These are phyloP conservation scores for Uropsilus gracilis DNA, from an alignment of 2,113 vertebrate genomes.

Conservation along the genomic window DNA sequence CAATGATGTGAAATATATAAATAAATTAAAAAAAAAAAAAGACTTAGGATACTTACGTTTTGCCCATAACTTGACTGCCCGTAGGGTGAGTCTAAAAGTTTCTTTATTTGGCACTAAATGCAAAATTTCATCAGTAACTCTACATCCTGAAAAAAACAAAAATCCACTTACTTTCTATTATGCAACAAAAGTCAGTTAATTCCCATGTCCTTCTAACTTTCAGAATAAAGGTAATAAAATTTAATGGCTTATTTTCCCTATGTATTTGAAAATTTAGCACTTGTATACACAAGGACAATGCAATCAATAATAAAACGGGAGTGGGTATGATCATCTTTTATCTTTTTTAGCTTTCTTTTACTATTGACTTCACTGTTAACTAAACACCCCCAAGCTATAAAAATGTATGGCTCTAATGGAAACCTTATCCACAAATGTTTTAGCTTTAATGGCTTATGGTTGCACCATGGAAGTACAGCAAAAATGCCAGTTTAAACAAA, in stretches of 20 bases:
- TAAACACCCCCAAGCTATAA: background rate
- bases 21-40: too few species aligned
- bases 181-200: slow-evolving; percentile 39
- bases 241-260: slow-evolving; percentile 33
- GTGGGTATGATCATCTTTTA: background rate
- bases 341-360: slow-evolving; percentile 18
- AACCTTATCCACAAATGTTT: slow-evolving; percentile 44
- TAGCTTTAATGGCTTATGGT: background rate
- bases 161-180: slow-evolving; percentile 50
- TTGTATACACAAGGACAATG: background rate
- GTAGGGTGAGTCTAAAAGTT: slow-evolving; percentile 95
- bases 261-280: slow-evolving; percentile 22
- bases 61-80: slow-evolving; percentile 98
- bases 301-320: slow-evolving; percentile 36
- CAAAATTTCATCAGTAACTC: slow-evolving; percentile 98
- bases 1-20: too few species aligned
- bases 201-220: background rate
- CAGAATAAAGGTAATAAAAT: slow-evolving; percentile 23
- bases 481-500: slow-evolving; percentile 43
- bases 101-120: slow-evolving; percentile 98
- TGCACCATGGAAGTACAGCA: background rate
- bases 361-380: slow-evolving; percentile 40
- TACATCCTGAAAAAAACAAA: slow-evolving; percentile 89
- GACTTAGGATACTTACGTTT: slow-evolving; percentile 91
- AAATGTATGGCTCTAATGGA: background rate